Base-by-base conservation (phyloP, 2,797 vertebrate genomes). In the Schizopygopsis malacanthus region DNA sequence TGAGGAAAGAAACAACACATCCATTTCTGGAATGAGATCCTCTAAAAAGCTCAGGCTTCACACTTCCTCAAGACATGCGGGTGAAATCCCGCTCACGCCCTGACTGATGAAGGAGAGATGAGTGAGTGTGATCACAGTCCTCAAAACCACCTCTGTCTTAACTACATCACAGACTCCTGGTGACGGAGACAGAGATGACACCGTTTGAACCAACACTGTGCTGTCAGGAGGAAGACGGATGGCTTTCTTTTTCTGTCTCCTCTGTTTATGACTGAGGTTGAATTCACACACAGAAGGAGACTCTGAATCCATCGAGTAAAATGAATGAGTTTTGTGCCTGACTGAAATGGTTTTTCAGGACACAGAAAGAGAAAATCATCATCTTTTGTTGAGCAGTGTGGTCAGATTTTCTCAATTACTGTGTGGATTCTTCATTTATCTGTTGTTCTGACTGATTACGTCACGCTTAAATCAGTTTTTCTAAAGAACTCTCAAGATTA, bases 61-160 rank as follows among this genome's bases (percentile, higher is more conserved):
- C 37, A 79, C 75, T 69, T 41, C 72, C 63, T 85, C 25, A 37
- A 65, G n/a, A 71, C 37, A 70, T 43, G 39, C n/a, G 7, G 82
- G 70, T 4, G 25, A 59, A 43, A 75, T 50, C 39, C 33, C 6
- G 11, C 70, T 37, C 54, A 69, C 20, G 12, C 50, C 13, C 47
- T 59, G 65, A 71, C 25, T 45, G 76, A 50, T 37, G 37, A 70
- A 56, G 56, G 61, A n/a, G 61, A 81, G 22, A 84, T 41, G 50
- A 77, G 82, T 22, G 15, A 43, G 73, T 81, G 59, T 76, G 86
- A 87, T 84, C 78, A 50, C 61, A 84, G 71, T 65, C 70, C 81
- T 81, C 50, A 81, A 45, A 84, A 28, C 22, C 78, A 78, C 63
- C 65, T 59, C 72, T 2, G 39, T 77, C 72, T 82, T 13, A 70